A percentile compares a stretch with the other conserved stretches of the same genome.
phyloP scores from a whole-genome alignment of 2,888 invertebrate species.

The Trissolcus japonicus region DNA sequence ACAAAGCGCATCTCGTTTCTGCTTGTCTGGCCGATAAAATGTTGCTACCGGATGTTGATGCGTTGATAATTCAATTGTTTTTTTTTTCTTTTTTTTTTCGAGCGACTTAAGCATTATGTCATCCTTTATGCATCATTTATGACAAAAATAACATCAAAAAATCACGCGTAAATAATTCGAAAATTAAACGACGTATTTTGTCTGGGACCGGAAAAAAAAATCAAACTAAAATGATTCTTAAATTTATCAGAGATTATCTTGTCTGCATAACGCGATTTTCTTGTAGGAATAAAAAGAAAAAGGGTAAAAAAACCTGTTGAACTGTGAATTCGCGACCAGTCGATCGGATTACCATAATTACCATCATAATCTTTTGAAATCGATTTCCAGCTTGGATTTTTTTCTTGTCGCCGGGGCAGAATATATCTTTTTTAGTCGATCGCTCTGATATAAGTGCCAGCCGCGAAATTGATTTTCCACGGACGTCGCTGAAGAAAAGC shows the following conservation, averaged over 20 bases:
- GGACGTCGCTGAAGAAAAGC: conserved; percentile 40
- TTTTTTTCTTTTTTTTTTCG: conserved; percentile 9
- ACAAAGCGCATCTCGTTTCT: conserved; percentile 27
- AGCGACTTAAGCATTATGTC: conserved; percentile 28
- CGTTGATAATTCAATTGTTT: conserved; percentile 41
- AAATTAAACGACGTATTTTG: background rate
- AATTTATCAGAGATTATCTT: background rate
- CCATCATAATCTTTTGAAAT: conserved; percentile 30
- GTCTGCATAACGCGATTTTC: background rate
- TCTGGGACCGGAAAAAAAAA: background rate
- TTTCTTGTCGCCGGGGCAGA: conserved; percentile 5
- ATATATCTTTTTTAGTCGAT: conserved; percentile 36
- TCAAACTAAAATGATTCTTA: background rate
- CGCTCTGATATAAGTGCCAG: conserved; percentile 31
- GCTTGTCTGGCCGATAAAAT: conserved; percentile 36
- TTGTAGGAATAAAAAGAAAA: background rate
- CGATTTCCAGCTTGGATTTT: conserved; percentile 26
- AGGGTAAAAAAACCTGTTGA: background rate
- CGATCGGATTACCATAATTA: conserved; percentile 24
- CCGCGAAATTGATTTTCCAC: conserved; percentile 46
- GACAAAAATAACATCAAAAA: too few species aligned
- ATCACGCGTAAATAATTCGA: background rate
- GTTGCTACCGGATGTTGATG: conserved; percentile 38
- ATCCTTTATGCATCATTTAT: background rate
- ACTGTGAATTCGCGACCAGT: conserved; percentile 1